phyloP scores from a whole-genome alignment of 1,140 invertebrate species.

The Sycophaga agraensis region DNA sequence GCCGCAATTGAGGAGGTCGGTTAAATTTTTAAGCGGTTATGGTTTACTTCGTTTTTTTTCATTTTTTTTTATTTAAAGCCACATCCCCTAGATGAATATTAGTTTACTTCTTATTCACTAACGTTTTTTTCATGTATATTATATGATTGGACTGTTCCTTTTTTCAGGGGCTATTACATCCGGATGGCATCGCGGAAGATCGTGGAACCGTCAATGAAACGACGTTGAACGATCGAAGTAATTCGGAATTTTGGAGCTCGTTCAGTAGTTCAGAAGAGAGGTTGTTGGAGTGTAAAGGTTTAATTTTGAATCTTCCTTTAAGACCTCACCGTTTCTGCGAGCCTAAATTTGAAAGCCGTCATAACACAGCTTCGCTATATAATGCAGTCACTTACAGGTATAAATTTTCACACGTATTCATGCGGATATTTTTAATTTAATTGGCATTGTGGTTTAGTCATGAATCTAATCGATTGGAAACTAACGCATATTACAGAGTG shows the following conservation, averaged over 20 bases:
- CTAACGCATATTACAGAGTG: conserved; percentile 55
- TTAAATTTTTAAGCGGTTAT: background rate
- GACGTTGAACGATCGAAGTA: conserved; percentile 65
- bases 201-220: conserved; percentile 64
- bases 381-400: conserved; percentile 69
- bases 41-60: background rate
- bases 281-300: conserved; percentile 70
- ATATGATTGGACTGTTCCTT: no score
- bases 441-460: no score
- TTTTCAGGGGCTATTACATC: conserved; percentile 42
- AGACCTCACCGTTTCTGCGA: conserved; percentile 64
- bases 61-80: background rate
- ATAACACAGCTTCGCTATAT: conserved; percentile 57
- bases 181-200: conserved; percentile 68
- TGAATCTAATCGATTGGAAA: no score
- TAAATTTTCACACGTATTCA: background rate
- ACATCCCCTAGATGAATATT: background rate
- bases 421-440: no score
- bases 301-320: conserved; percentile 71
- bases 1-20: conserved; percentile 64
- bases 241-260: conserved; percentile 78
- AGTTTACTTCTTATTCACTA: background rate
- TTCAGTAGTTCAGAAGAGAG: conserved; percentile 77
- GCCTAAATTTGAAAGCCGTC: conserved; percentile 47
- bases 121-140: no score